These are phyloP conservation scores for Erethizon dorsatum DNA, from an alignment of 2,797 vertebrate species.

Conservation along the genomic window DNA sequence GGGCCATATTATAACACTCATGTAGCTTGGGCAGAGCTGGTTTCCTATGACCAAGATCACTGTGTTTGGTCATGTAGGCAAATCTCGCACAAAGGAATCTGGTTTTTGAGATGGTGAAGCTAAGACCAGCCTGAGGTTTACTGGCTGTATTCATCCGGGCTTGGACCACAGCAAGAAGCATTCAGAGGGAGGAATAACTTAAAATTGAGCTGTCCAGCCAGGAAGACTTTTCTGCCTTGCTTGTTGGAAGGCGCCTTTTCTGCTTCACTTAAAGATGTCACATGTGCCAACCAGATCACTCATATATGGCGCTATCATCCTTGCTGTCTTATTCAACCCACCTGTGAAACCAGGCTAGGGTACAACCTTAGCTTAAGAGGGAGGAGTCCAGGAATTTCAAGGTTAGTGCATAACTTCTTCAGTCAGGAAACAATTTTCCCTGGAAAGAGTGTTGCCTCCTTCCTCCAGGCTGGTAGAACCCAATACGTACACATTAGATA, in stretches of 20 bases:
- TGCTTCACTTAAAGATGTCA: neutral
- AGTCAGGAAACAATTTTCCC: neutral
- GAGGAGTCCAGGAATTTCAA: neutral
- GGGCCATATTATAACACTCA: neutral
- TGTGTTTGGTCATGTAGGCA: neutral
- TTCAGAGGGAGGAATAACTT: neutral
- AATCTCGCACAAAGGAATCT: neutral
- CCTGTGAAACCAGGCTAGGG: neutral
- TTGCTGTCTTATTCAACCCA: neutral
- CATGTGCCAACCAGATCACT: rapidly evolving
- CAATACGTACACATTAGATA: neutral
- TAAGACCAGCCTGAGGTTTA: neutral
- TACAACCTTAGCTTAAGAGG: neutral
- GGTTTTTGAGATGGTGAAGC: neutral
- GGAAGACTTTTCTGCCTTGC: neutral
- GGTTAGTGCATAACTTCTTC: neutral
- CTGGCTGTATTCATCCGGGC: neutral
- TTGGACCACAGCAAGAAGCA: neutral
- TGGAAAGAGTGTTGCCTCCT: constrained; percentile 20
- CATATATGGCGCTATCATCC: neutral
- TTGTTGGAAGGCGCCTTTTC: neutral
- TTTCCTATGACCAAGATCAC: neutral
- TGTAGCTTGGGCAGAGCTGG: neutral
- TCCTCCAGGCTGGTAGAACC: neutral
- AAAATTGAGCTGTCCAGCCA: neutral